Evolutionary conservation across 1,140 invertebrate genomes (phyloP).

Genomic region (Halictus rubicundus): DNA sequence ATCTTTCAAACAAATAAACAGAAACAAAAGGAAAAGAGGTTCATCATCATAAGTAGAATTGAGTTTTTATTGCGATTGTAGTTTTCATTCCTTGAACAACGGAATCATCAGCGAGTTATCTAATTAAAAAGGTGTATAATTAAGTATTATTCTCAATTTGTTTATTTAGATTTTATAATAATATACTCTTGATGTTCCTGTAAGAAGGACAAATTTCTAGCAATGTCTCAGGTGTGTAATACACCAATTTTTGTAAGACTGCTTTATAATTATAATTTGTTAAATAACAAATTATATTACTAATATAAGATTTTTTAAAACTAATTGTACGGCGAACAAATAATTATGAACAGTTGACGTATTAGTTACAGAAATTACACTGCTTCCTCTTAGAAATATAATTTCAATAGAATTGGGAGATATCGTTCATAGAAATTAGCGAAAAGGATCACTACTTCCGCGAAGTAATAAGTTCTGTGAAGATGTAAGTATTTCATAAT

Average conservation of each 20-base stretch:
- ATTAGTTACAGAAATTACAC: conserved; percentile 16
- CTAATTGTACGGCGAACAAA: conserved; percentile 49
- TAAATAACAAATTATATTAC: conserved; percentile 39
- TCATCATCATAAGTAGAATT: conserved; percentile 35
- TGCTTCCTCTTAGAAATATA: conserved; percentile 44
- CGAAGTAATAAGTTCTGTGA: neutral
- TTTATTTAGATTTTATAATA: conserved; percentile 52
- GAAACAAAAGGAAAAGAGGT: conserved; percentile 55
- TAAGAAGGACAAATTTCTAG: conserved; percentile 57
- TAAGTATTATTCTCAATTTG: conserved; percentile 68
- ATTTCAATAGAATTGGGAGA: conserved; percentile 25
- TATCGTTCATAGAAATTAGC: neutral
- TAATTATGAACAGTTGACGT: conserved; percentile 25
- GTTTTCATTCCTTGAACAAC: conserved; percentile 38
- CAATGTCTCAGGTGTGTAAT: conserved; percentile 42
- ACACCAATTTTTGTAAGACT: conserved; percentile 73
- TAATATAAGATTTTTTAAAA: conserved; percentile 46
- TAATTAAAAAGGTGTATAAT: conserved; percentile 49
- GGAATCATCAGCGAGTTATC: conserved; percentile 37
- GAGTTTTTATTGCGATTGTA: conserved; percentile 14
- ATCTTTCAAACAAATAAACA: conserved; percentile 39
- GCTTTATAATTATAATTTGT: conserved; percentile 62
- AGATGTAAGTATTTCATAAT: conserved; percentile 25
- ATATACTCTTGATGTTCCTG: conserved; percentile 64
- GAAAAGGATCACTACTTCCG: neutral